Base-by-base conservation (phyloP, 53 echinoderm and acorn worm species). In the Henricia sp. region DNA sequence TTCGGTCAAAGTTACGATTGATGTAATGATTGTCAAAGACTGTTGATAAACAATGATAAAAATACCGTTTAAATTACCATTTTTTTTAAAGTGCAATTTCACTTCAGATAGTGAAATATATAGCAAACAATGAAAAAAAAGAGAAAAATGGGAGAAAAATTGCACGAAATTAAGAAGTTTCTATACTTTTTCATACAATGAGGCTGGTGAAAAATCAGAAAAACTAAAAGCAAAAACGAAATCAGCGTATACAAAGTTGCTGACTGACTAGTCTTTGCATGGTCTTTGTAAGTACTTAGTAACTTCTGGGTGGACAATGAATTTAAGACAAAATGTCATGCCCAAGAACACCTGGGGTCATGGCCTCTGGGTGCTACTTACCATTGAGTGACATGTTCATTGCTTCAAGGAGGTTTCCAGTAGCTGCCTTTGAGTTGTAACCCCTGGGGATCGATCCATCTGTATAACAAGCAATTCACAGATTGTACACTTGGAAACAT, bases 21-120 rank as follows among this genome's bases (percentile, higher is more conserved):
- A 94, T 88, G 80, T 94, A 97, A 74, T 97, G 97, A 21, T 97
- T 96, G 76, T 96, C 96, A 77, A 96, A 96, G 23, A 94, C 96
- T 96, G 72, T 2, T 28, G 13, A 6, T 44, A 44, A 6, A 8
- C 67, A 34, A 34, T 8, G 35, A 33, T 8, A 36, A 67, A 0
- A 67, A n/a, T n/a, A n/a, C 60, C n/a, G 9, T 19, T 23, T 9
- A 11, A 19, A 9, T 23, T 19, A 26, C 8, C 9, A 23, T 59
- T 12, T 23, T 23, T 59, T 23, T 23, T 59, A 14, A 9, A 50
- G 17, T 33, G 19, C 26, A 27, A 71, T 2, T 55, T 33, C 25
- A 50, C n/a, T 66, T 29, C 66, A 29, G 23, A 6, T 9, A 66
- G 6, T n/a, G 50, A 35, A 27, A 69, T 40, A 69, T 44, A 44